phyloP scores from a whole-genome alignment of 2,888 invertebrate species.

The Leptopterna dolabrata region DNA sequence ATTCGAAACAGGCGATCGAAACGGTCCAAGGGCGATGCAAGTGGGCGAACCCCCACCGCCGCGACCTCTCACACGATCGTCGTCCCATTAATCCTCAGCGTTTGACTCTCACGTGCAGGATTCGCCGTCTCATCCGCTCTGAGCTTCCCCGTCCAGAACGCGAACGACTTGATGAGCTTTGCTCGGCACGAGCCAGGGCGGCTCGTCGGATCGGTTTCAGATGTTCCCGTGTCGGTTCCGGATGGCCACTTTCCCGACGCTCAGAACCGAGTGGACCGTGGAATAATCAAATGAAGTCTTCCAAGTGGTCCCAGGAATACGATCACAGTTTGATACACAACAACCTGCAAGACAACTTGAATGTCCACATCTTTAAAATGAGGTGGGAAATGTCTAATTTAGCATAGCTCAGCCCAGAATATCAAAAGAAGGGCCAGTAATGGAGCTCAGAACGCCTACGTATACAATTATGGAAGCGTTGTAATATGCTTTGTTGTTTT shows the following conservation, averaged over 20 bases:
- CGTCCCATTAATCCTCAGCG: not conserved
- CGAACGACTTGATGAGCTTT: not conserved
- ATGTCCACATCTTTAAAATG: too few species aligned
- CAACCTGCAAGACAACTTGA: too few species aligned
- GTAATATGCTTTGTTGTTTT: too few species aligned
- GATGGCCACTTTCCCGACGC: not conserved
- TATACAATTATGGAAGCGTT: too few species aligned
- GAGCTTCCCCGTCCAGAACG: not conserved
- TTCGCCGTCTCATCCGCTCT: not conserved
- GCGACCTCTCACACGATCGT: not conserved
- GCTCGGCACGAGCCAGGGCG: not conserved
- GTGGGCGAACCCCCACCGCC: not conserved
- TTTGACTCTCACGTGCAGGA: not conserved
- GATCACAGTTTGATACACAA: too few species aligned
- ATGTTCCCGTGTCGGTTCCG: not conserved
- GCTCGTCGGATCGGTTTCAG: not conserved
- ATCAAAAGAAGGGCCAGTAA: too few species aligned
- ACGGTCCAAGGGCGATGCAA: not conserved
- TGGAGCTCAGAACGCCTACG: too few species aligned
- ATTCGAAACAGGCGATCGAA: not conserved
- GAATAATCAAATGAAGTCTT: not conserved
- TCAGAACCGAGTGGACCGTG: not conserved
- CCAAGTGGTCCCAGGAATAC: not conserved
- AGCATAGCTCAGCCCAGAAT: too few species aligned
- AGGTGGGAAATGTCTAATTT: too few species aligned